Conservation (phyloP, 2,888 invertebrate genomes). For the Mesochorus sp. region DNA sequence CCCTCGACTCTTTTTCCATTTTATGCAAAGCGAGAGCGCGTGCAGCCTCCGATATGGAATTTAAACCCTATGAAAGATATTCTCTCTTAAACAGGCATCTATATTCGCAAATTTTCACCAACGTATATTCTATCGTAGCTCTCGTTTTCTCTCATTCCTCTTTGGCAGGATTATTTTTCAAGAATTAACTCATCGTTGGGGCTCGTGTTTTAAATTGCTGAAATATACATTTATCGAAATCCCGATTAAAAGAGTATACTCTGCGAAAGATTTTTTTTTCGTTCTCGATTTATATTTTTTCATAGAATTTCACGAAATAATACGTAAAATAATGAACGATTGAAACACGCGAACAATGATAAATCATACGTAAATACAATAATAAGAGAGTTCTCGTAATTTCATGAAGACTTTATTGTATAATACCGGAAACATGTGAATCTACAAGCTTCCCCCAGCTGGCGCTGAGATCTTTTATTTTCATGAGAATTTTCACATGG, state of each 20-base stretch:
- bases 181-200: background rate
- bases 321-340: background rate
- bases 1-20: background rate
- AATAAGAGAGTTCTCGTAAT: background rate
- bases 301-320: background rate
- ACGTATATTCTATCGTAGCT: background rate
- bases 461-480: constrained; percentile 12
- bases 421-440: background rate
- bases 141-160: constrained; percentile 1
- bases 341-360: too few relatives aligned
- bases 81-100: constrained; percentile 18
- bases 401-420: background rate
- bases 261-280: too few relatives aligned
- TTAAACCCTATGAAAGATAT: constrained; percentile 27
- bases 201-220: background rate
- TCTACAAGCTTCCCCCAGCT: background rate
- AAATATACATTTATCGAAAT: background rate
- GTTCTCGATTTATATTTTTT: background rate
- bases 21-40: constrained; percentile 36
- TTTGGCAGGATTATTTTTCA: constrained; percentile 6
- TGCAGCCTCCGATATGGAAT: constrained; percentile 23
- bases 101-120: background rate
- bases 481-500: constrained; percentile 1
- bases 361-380: background rate
- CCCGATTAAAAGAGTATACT: background rate